Conservation (phyloP, 2,888 invertebrate species). For the Falcaria lacertinaria region DNA sequence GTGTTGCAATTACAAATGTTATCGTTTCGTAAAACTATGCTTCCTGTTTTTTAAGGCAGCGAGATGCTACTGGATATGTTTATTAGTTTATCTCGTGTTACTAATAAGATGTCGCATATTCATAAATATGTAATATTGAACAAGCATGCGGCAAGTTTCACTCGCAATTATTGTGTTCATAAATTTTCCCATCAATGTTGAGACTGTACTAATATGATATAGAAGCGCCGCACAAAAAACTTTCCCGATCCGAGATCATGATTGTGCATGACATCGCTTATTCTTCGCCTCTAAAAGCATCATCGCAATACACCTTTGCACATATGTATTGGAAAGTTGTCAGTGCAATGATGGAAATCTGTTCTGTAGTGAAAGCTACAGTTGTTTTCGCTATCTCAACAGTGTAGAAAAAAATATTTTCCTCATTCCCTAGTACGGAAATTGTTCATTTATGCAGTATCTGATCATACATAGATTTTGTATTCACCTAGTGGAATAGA, state of each 20-base stretch:
- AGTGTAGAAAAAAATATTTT: slow-evolving; percentile 37
- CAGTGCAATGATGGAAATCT: slow-evolving; percentile 62
- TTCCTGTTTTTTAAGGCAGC: neutral
- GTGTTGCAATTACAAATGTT: too few relatives aligned
- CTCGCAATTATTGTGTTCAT: slow-evolving; percentile 6
- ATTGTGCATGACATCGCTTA: slow-evolving; percentile 59
- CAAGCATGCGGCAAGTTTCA: slow-evolving; percentile 9
- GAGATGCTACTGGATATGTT: slow-evolving; percentile 5
- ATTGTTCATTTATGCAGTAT: slow-evolving; percentile 11
- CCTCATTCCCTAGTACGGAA: slow-evolving; percentile 56
- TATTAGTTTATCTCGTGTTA: slow-evolving; percentile 16
- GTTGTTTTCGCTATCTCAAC: slow-evolving; percentile 30
- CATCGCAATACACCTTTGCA: slow-evolving; percentile 35
- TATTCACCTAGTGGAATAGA: slow-evolving; percentile 11
- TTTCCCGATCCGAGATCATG: slow-evolving; percentile 51
- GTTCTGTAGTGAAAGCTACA: slow-evolving; percentile 41
- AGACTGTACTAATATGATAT: neutral
- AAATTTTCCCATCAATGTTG: slow-evolving; percentile 12
- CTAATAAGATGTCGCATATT: slow-evolving; percentile 22
- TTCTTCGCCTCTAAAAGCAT: slow-evolving; percentile 39
- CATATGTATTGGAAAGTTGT: slow-evolving; percentile 70
- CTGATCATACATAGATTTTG: neutral
- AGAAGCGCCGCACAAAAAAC: slow-evolving; percentile 30
- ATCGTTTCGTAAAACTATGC: too few relatives aligned
- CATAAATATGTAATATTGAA: slow-evolving; percentile 12